A percentile compares a stretch with the other conserved stretches of the same genome.
Conservation (phyloP, 2,888 invertebrate species). For the Miltochrista miniata region DNA sequence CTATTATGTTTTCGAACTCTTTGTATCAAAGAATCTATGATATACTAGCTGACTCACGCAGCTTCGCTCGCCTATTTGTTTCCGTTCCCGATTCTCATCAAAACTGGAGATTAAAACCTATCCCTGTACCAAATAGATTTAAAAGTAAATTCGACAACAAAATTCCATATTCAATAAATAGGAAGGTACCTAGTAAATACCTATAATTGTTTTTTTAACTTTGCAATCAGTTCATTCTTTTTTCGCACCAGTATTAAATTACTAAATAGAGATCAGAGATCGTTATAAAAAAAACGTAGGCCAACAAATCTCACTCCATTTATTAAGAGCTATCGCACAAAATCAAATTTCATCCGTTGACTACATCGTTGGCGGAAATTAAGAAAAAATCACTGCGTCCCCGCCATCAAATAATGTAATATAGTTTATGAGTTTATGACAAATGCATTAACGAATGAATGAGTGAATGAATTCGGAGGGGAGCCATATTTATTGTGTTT, state of each 20-base stretch:
- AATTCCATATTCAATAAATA: neutral
- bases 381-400: slow-evolving; percentile 42
- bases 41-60: too few relatives aligned
- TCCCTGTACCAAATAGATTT: too few relatives aligned
- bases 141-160: neutral
- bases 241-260: neutral
- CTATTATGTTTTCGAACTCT: too few relatives aligned
- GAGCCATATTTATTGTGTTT: slow-evolving; percentile 58
- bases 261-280: neutral
- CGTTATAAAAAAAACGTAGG: neutral
- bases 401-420: slow-evolving; percentile 32
- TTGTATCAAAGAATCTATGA: too few relatives aligned
- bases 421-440: slow-evolving; percentile 58
- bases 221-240: neutral
- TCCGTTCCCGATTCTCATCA: too few relatives aligned
- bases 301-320: neutral
- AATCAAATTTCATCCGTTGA: slow-evolving; percentile 30
- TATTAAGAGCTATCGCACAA: slow-evolving; percentile 16
- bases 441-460: slow-evolving; percentile 73
- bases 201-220: neutral
- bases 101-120: too few relatives aligned
- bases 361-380: slow-evolving; percentile 47
- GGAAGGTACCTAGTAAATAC: too few relatives aligned
- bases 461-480: slow-evolving; percentile 18
- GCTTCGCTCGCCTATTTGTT: too few relatives aligned